Percentiles rank a stretch among this genome's conserved stretches.
Conservation (phyloP, 2,113 vertebrate species). For the Paramormyrops kingsleyae region DNA sequence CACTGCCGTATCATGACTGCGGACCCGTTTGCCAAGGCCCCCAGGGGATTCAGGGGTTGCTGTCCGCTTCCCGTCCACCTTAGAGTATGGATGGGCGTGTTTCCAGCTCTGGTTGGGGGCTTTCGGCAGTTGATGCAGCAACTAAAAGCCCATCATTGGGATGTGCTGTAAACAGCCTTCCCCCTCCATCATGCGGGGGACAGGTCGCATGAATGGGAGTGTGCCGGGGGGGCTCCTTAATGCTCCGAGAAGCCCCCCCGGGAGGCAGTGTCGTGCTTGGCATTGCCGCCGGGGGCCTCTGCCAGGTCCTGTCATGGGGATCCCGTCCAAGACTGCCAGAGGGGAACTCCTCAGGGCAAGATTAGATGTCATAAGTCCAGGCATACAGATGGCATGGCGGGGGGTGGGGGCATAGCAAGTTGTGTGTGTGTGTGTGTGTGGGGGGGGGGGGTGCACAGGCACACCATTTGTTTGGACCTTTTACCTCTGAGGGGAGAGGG, state of each 20-base stretch:
- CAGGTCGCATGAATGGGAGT: neutral
- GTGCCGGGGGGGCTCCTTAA: neutral
- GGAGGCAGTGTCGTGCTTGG: neutral
- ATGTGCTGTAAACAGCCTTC: neutral
- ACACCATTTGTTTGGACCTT: neutral
- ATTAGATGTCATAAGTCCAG: neutral
- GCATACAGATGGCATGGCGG: neutral
- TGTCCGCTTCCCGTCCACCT: neutral
- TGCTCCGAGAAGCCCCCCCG: neutral
- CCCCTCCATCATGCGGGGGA: neutral
- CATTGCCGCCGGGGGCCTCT: neutral
- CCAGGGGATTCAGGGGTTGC: neutral
- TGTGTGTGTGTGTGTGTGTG: neutral
- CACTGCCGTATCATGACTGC: neutral
- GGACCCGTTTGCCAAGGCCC: neutral
- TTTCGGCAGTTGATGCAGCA: neutral
- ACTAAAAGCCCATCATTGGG: neutral
- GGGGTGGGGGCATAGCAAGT: neutral
- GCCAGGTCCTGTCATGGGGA: neutral
- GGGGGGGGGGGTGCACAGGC: neutral
- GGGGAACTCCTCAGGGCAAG: neutral
- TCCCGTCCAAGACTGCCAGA: neutral
- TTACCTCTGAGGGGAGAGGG: neutral
- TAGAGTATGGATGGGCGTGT: neutral
- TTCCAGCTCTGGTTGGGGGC: neutral